These are phyloP conservation scores for Drosophila bocqueti DNA, from an alignment of 1,140 invertebrate species.

Conservation along the genomic window DNA sequence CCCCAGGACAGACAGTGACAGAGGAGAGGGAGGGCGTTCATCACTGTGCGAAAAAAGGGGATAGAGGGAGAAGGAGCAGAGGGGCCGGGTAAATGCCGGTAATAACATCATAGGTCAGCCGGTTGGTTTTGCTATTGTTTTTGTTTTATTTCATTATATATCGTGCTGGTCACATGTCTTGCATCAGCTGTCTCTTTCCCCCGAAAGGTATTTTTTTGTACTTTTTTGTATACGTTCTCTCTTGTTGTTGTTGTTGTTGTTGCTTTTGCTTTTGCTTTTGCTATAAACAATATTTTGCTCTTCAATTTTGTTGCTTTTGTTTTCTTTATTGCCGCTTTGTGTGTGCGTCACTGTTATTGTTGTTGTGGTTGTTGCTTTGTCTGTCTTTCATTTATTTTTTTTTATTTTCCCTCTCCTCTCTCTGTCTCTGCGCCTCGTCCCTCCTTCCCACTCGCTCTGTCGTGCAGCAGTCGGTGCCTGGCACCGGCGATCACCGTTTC, in stretches of 20 bases:
- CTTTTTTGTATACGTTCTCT: neutral
- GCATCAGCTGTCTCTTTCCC: slow-evolving; percentile 6
- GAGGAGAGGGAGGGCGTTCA: slow-evolving; percentile 7
- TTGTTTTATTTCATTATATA: slow-evolving; percentile 13
- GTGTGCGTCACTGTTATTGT: slow-evolving; percentile 47
- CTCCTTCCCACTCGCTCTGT: slow-evolving; percentile 23
- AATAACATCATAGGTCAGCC: slow-evolving; percentile 77
- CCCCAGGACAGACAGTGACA: slow-evolving; percentile 10
- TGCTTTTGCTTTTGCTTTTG: slow-evolving; percentile 18
- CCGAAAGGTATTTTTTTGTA: slow-evolving; percentile 54
- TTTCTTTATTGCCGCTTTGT: slow-evolving; percentile 49
- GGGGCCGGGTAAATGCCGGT: slow-evolving; percentile 48
- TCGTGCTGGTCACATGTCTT: slow-evolving; percentile 51
- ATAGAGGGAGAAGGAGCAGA: neutral
- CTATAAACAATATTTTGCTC: slow-evolving; percentile 30
- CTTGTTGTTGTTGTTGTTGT: slow-evolving; percentile 26
- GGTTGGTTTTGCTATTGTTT: slow-evolving; percentile 38
- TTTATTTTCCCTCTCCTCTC: slow-evolving; percentile 29
- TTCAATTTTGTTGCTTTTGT: slow-evolving; percentile 45
- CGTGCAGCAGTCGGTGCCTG: slow-evolving; percentile 69
- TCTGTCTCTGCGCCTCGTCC: neutral
- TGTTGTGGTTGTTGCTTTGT: slow-evolving; percentile 48
- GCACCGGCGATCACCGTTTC: slow-evolving; percentile 77
- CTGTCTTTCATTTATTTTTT: slow-evolving; percentile 47
- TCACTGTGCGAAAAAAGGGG: slow-evolving; percentile 1